phyloP scores from a whole-genome alignment of 2,888 invertebrate species.

The Eupithecia tripunctaria region DNA sequence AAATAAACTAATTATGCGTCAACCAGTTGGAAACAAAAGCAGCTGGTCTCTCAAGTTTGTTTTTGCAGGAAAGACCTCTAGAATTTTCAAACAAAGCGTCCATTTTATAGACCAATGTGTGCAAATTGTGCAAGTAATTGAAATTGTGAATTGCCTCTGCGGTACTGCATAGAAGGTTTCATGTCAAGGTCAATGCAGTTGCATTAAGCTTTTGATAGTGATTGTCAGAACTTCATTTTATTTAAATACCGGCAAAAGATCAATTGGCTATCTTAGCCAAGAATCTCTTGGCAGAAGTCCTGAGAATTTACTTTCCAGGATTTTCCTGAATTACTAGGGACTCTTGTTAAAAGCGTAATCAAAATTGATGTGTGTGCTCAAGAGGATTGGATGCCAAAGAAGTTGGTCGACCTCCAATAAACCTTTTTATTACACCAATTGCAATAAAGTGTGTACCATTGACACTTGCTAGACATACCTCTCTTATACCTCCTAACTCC shows the following conservation, averaged over 20 bases:
- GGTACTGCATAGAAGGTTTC: slow-evolving; percentile 26
- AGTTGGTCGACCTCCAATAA: neutral
- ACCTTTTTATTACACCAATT: neutral
- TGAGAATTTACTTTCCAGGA: slow-evolving; percentile 8
- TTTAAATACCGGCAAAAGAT: slow-evolving; percentile 5
- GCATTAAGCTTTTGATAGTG: slow-evolving; percentile 19
- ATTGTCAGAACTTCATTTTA: slow-evolving; percentile 19
- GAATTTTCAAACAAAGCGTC: neutral
- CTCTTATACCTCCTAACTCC: neutral
- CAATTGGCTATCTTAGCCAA: slow-evolving; percentile 4
- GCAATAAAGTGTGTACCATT: too few relatives aligned
- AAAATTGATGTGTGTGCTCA: neutral
- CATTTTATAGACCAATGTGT: neutral
- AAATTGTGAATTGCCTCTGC: slow-evolving; percentile 11
- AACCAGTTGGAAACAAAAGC: neutral
- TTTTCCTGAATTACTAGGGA: neutral
- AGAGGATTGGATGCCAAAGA: neutral
- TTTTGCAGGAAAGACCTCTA: neutral
- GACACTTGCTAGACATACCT: neutral
- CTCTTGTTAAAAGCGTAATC: neutral
- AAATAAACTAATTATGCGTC: neutral
- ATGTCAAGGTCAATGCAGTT: slow-evolving; percentile 32
- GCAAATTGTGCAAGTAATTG: slow-evolving; percentile 12
- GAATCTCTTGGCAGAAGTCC: slow-evolving; percentile 12
- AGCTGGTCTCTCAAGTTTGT: neutral